phyloP scores from a whole-genome alignment of 2,113 vertebrate genomes.

The Istiophorus platypterus region DNA sequence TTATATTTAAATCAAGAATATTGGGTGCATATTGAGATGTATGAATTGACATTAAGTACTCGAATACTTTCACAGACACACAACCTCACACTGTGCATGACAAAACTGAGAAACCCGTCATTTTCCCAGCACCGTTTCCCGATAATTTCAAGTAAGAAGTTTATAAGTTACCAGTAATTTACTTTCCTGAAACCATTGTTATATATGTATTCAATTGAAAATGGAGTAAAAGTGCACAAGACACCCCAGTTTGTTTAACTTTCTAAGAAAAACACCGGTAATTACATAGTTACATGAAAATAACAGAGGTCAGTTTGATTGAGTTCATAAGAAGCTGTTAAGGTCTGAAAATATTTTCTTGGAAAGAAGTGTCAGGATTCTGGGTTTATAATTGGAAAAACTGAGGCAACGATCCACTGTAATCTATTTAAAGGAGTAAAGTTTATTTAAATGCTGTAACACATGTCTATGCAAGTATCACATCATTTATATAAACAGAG shows the following conservation, averaged over 20 bases:
- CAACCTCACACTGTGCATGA: background rate
- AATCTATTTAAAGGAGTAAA: background rate
- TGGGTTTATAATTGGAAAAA: constrained; percentile 43
- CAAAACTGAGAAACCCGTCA: background rate
- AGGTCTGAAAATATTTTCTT: constrained; percentile 43
- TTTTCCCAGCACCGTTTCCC: constrained; percentile 21
- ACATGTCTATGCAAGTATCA: background rate
- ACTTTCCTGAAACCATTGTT: constrained; percentile 58
- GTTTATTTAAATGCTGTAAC: constrained; percentile 29
- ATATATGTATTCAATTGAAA: constrained; percentile 46
- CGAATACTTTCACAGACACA: fast-evolving
- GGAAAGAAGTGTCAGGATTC: constrained; percentile 23
- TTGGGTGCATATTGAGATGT: background rate
- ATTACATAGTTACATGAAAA: constrained; percentile 49
- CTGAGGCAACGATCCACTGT: background rate
- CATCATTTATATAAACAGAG: constrained; percentile 11
- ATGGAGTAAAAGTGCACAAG: constrained; percentile 22
- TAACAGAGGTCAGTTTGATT: constrained; percentile 42
- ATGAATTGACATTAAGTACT: background rate
- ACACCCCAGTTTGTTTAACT: constrained; percentile 35
- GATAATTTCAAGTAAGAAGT: constrained; percentile 28
- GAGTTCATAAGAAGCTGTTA: constrained; percentile 41
- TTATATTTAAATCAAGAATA: background rate
- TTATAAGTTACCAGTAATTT: constrained; percentile 53
- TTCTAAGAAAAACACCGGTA: constrained; percentile 44